phyloP scores from a whole-genome alignment of 2,797 vertebrate genomes.

The Paguma larvata region DNA sequence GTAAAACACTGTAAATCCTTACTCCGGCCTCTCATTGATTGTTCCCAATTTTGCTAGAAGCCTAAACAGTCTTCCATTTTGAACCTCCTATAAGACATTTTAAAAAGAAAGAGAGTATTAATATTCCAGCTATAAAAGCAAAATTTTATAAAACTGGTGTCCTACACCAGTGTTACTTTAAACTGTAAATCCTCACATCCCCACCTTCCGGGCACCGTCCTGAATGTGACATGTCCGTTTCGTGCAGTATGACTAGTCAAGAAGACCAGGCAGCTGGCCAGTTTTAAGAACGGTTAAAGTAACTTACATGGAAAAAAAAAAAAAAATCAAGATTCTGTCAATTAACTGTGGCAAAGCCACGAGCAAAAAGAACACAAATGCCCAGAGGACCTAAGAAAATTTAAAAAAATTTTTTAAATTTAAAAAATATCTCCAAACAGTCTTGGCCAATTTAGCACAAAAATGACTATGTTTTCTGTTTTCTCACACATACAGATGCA shows the following conservation, averaged over 20 bases:
- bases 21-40: slow-evolving; percentile 99
- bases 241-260: slow-evolving; percentile 19
- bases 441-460: not conserved
- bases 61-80: slow-evolving; percentile 99
- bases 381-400: not conserved
- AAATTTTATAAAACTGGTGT: slow-evolving; percentile 49
- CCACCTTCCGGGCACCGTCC: slow-evolving; percentile 49
- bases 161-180: slow-evolving; percentile 18
- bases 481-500: not conserved
- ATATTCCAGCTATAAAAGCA: slow-evolving; percentile 61
- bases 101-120: slow-evolving; percentile 80
- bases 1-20: slow-evolving; percentile 87
- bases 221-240: not conserved
- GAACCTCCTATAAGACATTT: slow-evolving; percentile 95
- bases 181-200: not conserved
- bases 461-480: not conserved
- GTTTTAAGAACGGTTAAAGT: slow-evolving; percentile 32
- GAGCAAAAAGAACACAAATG: slow-evolving; percentile 16
- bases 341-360: not conserved
- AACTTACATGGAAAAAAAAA: not conserved
- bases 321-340: slow-evolving; percentile 16
- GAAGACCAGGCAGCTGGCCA: not conserved
- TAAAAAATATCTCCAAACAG: not conserved
- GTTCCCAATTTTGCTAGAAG: slow-evolving; percentile 99
- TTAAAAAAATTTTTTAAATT: not conserved